phyloP scores from a whole-genome alignment of 2,113 vertebrate species.

The Gracilinanus agilis region DNA sequence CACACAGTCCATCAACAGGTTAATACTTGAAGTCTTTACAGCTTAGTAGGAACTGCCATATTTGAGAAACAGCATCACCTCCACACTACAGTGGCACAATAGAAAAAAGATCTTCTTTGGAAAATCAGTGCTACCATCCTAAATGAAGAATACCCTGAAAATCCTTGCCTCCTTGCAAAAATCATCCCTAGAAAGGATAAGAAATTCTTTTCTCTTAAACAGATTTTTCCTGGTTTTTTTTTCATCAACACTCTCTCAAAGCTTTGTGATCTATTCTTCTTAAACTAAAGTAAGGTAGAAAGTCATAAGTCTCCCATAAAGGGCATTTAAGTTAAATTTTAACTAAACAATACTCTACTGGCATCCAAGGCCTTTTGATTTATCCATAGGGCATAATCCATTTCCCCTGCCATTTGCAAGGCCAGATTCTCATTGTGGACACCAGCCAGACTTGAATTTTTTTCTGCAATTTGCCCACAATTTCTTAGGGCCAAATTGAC shows the following conservation, averaged over 20 bases:
- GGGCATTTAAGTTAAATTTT: slow-evolving; percentile 37
- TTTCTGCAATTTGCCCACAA: slow-evolving; percentile 41
- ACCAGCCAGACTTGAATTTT: slow-evolving; percentile 5
- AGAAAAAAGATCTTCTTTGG: neutral
- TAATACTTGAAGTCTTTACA: neutral
- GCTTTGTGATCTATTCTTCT: neutral
- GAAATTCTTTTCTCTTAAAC: neutral
- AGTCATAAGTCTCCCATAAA: neutral
- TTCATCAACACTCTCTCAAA: neutral
- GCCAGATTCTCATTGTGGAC: slow-evolving; percentile 13
- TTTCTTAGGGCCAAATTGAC: slow-evolving; percentile 14
- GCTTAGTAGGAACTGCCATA: neutral
- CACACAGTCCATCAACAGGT: neutral
- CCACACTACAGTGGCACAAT: neutral
- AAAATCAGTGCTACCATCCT: slow-evolving; percentile 9
- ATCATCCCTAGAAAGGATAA: neutral
- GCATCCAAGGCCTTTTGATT: slow-evolving; percentile 4
- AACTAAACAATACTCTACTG: slow-evolving; percentile 26
- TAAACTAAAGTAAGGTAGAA: neutral
- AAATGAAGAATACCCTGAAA: slow-evolving; percentile 39
- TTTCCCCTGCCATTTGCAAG: neutral
- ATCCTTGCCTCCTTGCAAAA: slow-evolving; percentile 15
- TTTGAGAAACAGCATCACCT: neutral
- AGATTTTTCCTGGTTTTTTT: neutral
- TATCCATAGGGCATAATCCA: slow-evolving; percentile 7